Conservation (phyloP, 2,113 vertebrate species). For the Salvelinus namaycush region DNA sequence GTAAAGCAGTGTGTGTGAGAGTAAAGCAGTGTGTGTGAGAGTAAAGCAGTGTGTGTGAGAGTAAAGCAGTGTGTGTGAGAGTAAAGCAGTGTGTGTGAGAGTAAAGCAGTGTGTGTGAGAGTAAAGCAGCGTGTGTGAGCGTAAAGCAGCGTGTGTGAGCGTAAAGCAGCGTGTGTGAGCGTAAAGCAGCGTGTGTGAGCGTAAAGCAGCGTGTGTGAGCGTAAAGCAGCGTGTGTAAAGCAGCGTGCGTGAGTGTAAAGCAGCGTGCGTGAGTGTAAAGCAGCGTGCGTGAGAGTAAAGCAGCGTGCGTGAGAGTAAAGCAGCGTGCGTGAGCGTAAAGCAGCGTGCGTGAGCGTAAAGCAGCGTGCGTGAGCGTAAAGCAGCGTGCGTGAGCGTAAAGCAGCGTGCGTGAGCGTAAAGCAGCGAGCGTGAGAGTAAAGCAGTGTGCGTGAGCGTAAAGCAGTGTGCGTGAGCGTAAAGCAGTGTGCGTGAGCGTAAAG, state of each 20-base stretch:
- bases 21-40: no score
- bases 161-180: neutral
- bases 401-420: neutral
- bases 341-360: neutral
- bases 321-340: neutral
- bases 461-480: neutral
- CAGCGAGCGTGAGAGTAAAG: neutral
- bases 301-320: neutral
- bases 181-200: neutral
- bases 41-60: neutral
- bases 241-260: neutral
- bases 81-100: neutral
- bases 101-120: neutral
- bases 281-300: neutral
- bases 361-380: neutral
- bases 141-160: neutral
- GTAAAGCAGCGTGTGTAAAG: neutral
- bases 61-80: neutral
- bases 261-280: neutral
- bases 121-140: neutral
- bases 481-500: neutral
- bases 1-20: neutral
- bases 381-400: neutral
- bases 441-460: neutral
- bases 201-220: neutral